A percentile compares a stretch with the other conserved stretches of the same genome.
Conservation (phyloP, 1,140 invertebrate species). For the Steinernema khuongi region DNA sequence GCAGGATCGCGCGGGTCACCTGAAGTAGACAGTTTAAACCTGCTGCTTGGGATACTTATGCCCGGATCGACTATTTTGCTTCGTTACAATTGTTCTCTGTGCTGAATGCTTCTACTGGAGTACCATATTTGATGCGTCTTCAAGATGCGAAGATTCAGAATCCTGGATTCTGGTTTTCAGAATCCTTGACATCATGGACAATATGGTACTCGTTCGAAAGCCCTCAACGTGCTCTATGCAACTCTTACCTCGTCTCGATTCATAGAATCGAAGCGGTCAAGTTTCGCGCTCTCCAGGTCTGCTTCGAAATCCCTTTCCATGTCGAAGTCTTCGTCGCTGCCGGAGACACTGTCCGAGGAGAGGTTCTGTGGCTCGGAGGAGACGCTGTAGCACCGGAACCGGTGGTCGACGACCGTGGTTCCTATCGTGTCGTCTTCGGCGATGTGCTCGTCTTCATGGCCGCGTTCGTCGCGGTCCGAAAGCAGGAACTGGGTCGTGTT, state of each 20-base stretch:
- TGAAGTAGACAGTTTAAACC: constrained; percentile 16
- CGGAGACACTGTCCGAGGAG: neutral
- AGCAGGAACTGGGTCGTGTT: constrained; percentile 34
- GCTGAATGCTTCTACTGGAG: neutral
- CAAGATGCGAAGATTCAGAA: neutral
- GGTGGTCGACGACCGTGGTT: neutral
- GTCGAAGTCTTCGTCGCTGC: constrained; percentile 16
- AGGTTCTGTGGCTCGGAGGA: neutral
- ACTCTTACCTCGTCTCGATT: constrained; percentile 18
- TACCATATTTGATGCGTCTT: neutral
- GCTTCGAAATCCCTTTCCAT: constrained; percentile 31
- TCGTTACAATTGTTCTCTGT: neutral
- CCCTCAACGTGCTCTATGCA: neutral
- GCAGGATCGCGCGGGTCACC: constrained; percentile 23
- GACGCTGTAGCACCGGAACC: constrained; percentile 22
- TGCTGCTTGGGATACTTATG: neutral
- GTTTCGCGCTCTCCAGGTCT: constrained; percentile 20
- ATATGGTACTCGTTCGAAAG: neutral
- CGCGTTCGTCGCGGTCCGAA: constrained; percentile 32
- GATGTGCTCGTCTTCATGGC: constrained; percentile 23
- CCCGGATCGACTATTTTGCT: neutral
- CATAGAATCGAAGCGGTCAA: constrained; percentile 27
- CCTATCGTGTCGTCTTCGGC: neutral
- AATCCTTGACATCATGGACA: neutral
- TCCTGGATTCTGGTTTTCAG: neutral